Evolutionary conservation across 1,140 invertebrate species (phyloP).

Genomic region (Dreissena rostriformis): DNA sequence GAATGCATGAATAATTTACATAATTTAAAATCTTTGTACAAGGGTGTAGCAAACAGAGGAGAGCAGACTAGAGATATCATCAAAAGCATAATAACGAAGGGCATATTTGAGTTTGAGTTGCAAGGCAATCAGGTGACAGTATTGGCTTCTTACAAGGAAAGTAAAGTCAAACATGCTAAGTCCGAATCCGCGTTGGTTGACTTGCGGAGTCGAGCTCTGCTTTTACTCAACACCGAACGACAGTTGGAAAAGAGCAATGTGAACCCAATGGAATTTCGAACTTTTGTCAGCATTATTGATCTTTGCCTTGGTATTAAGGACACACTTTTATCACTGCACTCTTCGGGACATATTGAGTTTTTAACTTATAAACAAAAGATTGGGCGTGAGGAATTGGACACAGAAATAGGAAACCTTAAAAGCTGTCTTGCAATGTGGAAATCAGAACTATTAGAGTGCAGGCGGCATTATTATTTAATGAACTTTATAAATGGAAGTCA

Average conservation of each 20-base stretch:
- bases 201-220: slow-evolving; percentile 58
- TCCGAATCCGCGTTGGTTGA: slow-evolving; percentile 39
- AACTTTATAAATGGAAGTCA: slow-evolving; percentile 63
- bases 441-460: slow-evolving; percentile 1
- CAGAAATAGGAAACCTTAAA: slow-evolving; percentile 8
- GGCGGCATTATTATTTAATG: slow-evolving; percentile 58
- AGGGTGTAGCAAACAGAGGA: slow-evolving; percentile 56
- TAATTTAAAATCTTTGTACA: slow-evolving; percentile 54
- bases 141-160: slow-evolving; percentile 35
- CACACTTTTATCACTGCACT: slow-evolving; percentile 40
- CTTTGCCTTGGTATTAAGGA: slow-evolving; percentile 50
- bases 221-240: slow-evolving; percentile 62
- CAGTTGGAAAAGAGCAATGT: not conserved
- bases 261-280: slow-evolving; percentile 36
- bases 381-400: slow-evolving; percentile 14
- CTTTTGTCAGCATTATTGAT: slow-evolving; percentile 58
- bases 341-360: slow-evolving; percentile 60
- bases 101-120: slow-evolving; percentile 40
- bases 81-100: slow-evolving; percentile 42
- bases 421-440: slow-evolving; percentile 44
- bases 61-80: slow-evolving; percentile 58
- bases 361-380: slow-evolving; percentile 10
- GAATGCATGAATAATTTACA: slow-evolving; percentile 49
- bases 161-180: slow-evolving; percentile 13
- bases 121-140: not conserved